Evolutionary conservation across 35 echinoderm and acorn worm genomes (phyloP), one percentile per base, ranked within the genome.

Genomic region (Patiria miniata): DNA sequence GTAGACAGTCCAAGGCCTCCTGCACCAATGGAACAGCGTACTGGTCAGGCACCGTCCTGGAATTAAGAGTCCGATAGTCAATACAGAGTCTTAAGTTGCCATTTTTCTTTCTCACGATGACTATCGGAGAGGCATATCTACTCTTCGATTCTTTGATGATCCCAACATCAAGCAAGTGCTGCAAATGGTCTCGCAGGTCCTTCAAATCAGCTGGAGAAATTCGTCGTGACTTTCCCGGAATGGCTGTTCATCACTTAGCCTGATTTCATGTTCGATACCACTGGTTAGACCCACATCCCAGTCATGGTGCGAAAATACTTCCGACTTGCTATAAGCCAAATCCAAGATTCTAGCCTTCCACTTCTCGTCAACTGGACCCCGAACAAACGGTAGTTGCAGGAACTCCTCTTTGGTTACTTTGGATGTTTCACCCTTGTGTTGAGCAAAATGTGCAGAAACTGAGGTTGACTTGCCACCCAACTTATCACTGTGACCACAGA

Each of bases 31-130:
- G 88, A 3, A 95, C 83, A 26, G 93, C 78, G 76, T 94, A 87
- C 28, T 89, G 82, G n/a, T n/a, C n/a, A n/a, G n/a, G n/a, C n/a
- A n/a, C n/a, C n/a, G n/a, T n/a, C n/a, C n/a, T n/a, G n/a, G n/a
- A n/a, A n/a, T n/a, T n/a, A n/a, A n/a, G n/a, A n/a, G n/a, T n/a
- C n/a, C n/a, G n/a, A n/a, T n/a, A n/a, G n/a, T n/a, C n/a, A n/a
- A n/a, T n/a, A n/a, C n/a, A n/a, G n/a, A n/a, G n/a, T n/a, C n/a
- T n/a, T 2, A 95, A 18, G 8, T 61, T 57, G 2, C 88, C 93
- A 79, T 90, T 91, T 60, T 90, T 95, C 84, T 95, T 95, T 8
- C 88, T 77, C 7, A 91, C 88, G 2, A 95, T 58, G 0, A 95
- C 93, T 29, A 95, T 91, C 26, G 86, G 86, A 9, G 91, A 88